Base-by-base conservation (phyloP, 2,113 vertebrate genomes). In the Vidua chalybeata region DNA sequence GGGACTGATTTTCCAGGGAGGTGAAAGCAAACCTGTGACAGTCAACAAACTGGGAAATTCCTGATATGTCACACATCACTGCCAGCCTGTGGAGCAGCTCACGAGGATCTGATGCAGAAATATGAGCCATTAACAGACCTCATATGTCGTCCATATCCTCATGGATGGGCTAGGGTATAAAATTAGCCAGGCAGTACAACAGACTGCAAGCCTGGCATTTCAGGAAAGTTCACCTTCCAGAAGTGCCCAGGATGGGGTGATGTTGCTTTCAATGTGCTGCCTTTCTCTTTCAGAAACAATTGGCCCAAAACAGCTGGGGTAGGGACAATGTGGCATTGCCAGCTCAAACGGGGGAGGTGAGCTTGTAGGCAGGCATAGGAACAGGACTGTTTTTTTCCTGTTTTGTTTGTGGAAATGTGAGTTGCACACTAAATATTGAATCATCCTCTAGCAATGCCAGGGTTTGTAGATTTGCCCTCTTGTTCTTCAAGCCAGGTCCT, bases 1-100 rank as follows among this genome's bases (percentile, higher is more conserved):
- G 90, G 80, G 74, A 92, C 84, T 83, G 84, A 69, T 93, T 93
- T 97, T 94, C 77, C 56, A 41, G n/a, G 19, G 93, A 93, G 75
- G 84, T 89, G 87, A 88, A 91, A 77, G 77, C 71, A 93, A 90
- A 84, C n/a, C 79, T 87, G 77, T 93, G 87, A 68, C 82, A 94
- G 84, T 33, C 89, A 91, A 89, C 86, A 87, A 78, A 93, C 9
- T 76, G 88, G 91, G 84, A 84, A 83, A 91, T 91, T 93, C 84
- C 81, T 93, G 80, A 95, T 90, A 39, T 71, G 86, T 80, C 79
- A 68, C 76, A 37, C n/a, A 31, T 86, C 76, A 46, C 52, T 78
- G 72, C 84, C 51, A 66, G 79, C 49, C 51, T 33, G 66, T 87
- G 61, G 84, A 78, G 88, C n/a, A 63, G 69, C 64, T 82, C 3